Evolutionary conservation across 2,888 invertebrate species (phyloP).

Genomic region (Hydrotaea cyrtoneurina): DNA sequence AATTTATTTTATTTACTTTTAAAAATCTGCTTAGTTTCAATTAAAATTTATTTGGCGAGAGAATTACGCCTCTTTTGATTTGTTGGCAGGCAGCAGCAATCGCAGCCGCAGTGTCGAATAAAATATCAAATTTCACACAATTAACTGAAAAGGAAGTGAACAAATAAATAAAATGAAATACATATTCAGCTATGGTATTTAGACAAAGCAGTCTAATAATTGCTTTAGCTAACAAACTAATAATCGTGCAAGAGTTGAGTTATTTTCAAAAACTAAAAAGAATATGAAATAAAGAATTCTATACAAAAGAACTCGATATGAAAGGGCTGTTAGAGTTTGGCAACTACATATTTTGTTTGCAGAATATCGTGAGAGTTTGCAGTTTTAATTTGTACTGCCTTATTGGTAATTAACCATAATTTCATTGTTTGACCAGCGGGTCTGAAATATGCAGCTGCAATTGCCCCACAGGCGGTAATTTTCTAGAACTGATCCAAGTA

Average conservation of each 20-base stretch:
- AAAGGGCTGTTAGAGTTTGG: neutral
- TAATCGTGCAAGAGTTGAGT: too few relatives aligned
- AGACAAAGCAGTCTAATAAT: constrained; percentile 30
- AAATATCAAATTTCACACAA: constrained; percentile 63
- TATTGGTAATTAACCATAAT: too few relatives aligned
- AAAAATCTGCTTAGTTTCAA: constrained; percentile 43
- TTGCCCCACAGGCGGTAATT: too few relatives aligned
- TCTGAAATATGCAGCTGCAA: too few relatives aligned
- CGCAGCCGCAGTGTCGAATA: constrained; percentile 5
- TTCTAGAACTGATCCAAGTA: too few relatives aligned
- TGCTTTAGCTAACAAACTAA: too few relatives aligned
- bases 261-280: neutral
- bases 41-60: constrained; percentile 72
- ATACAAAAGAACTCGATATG: neutral
- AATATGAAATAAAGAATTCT: neutral
- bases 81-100: constrained; percentile 30
- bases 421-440: too few relatives aligned
- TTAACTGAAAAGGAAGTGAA: constrained; percentile 62
- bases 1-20: neutral
- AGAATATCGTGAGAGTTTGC: neutral
- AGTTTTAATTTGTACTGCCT: neutral
- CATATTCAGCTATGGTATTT: neutral
- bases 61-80: constrained; percentile 79
- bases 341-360: neutral
- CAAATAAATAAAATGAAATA: neutral